Base-by-base conservation (phyloP, 2,797 vertebrate species). In the Melanotaenia parkinsoni region DNA sequence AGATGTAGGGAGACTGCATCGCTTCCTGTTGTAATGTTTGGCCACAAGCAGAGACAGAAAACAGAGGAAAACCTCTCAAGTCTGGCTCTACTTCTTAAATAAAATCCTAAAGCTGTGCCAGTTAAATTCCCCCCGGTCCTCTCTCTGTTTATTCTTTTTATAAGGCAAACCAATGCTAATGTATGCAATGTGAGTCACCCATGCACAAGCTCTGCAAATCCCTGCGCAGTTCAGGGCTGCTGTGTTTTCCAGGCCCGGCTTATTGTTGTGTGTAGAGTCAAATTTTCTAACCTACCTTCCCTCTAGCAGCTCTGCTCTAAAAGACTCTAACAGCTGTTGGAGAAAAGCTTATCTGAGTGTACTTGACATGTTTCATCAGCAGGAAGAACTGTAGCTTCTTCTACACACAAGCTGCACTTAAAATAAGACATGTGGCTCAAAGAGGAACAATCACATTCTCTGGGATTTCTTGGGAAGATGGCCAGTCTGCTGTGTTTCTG, bases 131-230 rank as follows among this genome's bases (percentile, higher is more conserved):
- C 54, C 18, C 40, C 26, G 18, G 47, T 65, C 38, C 6, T 59
- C 58, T 72, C 58, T n/a, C 14, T 71, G 58, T 75, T 76, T 63
- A 4, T 63, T 77, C 37, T 59, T 56, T 66, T 72, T 38, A 70
- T 35, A 35, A 69, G 64, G 57, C 70, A 71, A 70, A 74, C 58
- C 65, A 3, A 82, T 74, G 72, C 77, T 80, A 69, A 82, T 82
- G 26, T 64, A 80, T 76, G 75, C 77, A 70, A 53, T 63, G 61
- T 74, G 77, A 78, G 33, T 76, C 74, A 68, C 58, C 33, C 51
- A 4, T 38, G 33, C 5, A 18, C 43, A 63, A 57, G 45, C 72
- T 53, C 57, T 22, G 64, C 1, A 67, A 80, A 80, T 75, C 74
- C 58, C 58, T 47, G 24, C n/a, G 65, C 68, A 57, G 71, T 56